A percentile compares a stretch with the other conserved stretches of the same genome.
Evolutionary conservation across 2,113 vertebrate species (phyloP).

Genomic region (Tachycineta bicolor): DNA sequence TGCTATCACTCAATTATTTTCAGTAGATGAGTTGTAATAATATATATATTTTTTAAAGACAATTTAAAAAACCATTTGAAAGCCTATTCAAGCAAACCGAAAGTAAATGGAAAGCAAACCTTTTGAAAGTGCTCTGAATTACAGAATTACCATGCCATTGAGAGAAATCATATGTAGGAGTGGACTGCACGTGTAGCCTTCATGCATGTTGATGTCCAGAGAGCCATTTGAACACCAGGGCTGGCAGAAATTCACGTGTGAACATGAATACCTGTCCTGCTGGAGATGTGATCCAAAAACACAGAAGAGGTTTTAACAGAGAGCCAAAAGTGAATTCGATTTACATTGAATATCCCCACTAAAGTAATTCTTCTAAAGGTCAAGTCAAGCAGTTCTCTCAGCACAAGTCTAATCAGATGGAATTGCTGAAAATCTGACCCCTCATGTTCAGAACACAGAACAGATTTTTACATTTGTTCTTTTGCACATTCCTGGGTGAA

Average conservation of each 20-base stretch:
- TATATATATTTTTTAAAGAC: neutral
- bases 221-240: neutral
- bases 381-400: neutral
- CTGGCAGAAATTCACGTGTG: neutral
- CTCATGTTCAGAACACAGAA: neutral
- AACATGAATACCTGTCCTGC: neutral
- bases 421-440: neutral
- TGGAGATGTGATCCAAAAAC: neutral
- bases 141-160: neutral
- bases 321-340: neutral
- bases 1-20: slow-evolving; percentile 30
- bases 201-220: neutral
- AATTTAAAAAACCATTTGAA: neutral
- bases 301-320: neutral
- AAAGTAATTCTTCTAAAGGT: neutral
- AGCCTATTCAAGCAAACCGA: slow-evolving; percentile 9
- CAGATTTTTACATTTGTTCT: slow-evolving; percentile 47
- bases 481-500: slow-evolving; percentile 40
- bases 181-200: rapidly evolving
- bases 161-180: neutral
- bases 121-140: neutral
- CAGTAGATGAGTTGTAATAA: neutral
- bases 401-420: neutral
- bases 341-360: neutral
- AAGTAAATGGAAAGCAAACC: slow-evolving; percentile 29